These are phyloP conservation scores for Heliconius hermathena DNA, from an alignment of 1,140 invertebrate species.

Conservation along the genomic window DNA sequence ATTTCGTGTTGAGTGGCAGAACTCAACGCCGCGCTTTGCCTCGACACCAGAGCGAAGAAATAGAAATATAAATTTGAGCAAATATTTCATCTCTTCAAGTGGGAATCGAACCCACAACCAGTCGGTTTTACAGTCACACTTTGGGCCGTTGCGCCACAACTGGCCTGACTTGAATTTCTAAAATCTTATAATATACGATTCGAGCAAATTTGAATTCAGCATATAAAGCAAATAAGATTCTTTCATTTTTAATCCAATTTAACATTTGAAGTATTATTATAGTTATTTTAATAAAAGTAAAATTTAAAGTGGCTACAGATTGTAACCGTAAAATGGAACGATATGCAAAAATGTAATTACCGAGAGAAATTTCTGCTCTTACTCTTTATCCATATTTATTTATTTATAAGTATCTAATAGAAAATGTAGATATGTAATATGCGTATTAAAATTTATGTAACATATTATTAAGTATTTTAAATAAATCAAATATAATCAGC, in stretches of 20 bases:
- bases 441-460: too few species aligned
- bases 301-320: conserved; percentile 13
- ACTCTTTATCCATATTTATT: conserved; percentile 10
- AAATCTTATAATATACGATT: not conserved
- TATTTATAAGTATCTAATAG: not conserved
- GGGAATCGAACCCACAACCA: too few species aligned
- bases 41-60: too few species aligned
- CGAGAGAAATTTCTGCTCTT: conserved; percentile 26
- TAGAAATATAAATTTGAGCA: too few species aligned
- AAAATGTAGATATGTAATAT: not conserved
- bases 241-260: not conserved
- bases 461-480: too few species aligned
- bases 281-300: conserved; percentile 2
- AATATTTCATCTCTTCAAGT: too few species aligned
- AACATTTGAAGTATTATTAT: not conserved
- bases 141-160: too few species aligned
- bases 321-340: conserved; percentile 31
- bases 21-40: too few species aligned
- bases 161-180: not conserved
- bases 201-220: not conserved
- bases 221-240: not conserved
- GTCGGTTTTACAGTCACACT: too few species aligned
- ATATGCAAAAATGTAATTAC: conserved; percentile 38
- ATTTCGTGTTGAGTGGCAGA: too few species aligned
- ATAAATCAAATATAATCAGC: too few species aligned